Evolutionary conservation across 1,140 invertebrate species (phyloP), one percentile per base, ranked within the genome.

Genomic region (Portunus trituberculatus): DNA sequence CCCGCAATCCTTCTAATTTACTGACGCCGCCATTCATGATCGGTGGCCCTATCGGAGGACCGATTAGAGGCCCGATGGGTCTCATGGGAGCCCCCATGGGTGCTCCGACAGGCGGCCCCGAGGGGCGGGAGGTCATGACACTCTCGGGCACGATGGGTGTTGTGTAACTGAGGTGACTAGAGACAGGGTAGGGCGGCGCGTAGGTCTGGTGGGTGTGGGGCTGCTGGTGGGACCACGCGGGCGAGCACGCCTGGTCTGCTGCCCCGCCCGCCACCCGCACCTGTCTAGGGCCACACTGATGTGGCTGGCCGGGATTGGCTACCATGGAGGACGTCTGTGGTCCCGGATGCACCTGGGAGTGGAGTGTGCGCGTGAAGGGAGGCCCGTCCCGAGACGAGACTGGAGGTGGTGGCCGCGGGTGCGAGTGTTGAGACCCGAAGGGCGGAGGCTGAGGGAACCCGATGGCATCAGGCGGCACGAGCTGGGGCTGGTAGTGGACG

Each of bases 81-180:
- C 93, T 90, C 16, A 95, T 92, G 0, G 96, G 84, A 32, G 92
- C 48, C 10, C 88, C 90, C 39, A 91, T 94, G 25, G 94, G 91
- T 20, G 90, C 82, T 10, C 90, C 90, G 59, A 93, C 84, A 46
- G 86, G 31, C 46, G 83, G 45, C n/a, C 91, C 94, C 31, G 91
- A 67, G 45, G 94, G 91, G 32, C 94, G 90, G 29, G 91, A 46
- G 20, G 94, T 76, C 25, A 84, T 67, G 31, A 46, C 76, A 28
- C 82, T 91, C 76, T 96, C 95, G 25, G 96, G 96, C 29, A 96
- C 96, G 76, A 96, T 95, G n/a, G 96, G 96, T n/a, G 96, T 96
- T 39, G 96, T 96, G 86, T 96, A 96, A 91, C 95, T 96, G 39
- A 96, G 59, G 52, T 96, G 96, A 95, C 96, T 96, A 95, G 96